Base-by-base conservation (phyloP, 2,113 vertebrate genomes). In the Vulpes ferrilata region DNA sequence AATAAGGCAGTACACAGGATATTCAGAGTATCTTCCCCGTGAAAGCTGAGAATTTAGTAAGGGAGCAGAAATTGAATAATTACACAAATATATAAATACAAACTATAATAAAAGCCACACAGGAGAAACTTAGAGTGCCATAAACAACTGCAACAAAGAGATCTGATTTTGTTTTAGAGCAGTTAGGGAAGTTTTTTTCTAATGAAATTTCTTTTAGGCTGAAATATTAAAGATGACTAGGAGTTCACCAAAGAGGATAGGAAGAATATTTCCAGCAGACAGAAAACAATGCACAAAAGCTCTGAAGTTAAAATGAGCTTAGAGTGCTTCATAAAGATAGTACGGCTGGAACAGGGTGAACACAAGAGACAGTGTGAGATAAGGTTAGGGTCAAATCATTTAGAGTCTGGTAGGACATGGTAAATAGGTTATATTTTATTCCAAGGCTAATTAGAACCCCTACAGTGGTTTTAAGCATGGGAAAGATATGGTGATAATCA, bases 381-480 rank as follows among this genome's bases (percentile, higher is more conserved):
- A 88, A 94, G 6, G 15, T 95, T 91, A 43, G 0, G 6, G 43
- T 59, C 64, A 93, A 59, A 94, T 93, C 13, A 59, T 88, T 93
- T 88, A 92, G 74, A 69, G 15, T 73, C 69, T 59, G 85, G 6
- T 38, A 85, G 38, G 23, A 51, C 32, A 51, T 51, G 7, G 4
- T 91, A 93, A 83, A 78, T 83, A 60, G 23, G 74, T 88, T 84
- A 80, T 9, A 88, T 96, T 91, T 81, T 27, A 95, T 55, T 93
- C 25, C 35, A 88, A 85, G 7, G 71, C 9, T 48, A 78, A 62
- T 90, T 74, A 57, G 84, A 92, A 97, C 25, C 7, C 60, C 38
- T 86, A 11, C 10, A 88, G 76, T 80, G 35, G 16, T 57, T 96
- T 92, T 87, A 84, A 73, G 25, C 48, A 85, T 48, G 32, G 6